Base-by-base conservation (phyloP, 2,797 vertebrate genomes). In the Danio tinwini region DNA sequence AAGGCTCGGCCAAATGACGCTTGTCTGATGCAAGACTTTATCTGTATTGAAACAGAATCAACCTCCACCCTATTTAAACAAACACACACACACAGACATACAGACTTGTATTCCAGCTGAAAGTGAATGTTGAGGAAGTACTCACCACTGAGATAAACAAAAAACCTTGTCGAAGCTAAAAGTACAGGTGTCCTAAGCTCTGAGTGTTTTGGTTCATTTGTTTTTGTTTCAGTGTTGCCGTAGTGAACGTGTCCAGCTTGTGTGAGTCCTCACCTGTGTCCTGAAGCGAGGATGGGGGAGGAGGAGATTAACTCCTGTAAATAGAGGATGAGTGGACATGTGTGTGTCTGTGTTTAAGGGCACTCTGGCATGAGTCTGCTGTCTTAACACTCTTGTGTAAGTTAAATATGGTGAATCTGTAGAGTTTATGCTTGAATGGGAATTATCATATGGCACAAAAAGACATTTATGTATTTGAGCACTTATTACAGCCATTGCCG, bases 11-110 rank as follows among this genome's bases (percentile, higher is more conserved):
- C 90, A 87, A 89, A 89, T 90, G 91, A 87, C 65, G 81, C 68
- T 82, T 87, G 89, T 91, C 92, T 94, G 94, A 94, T 74, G 93
- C 93, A 94, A 95, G 83, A 93, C 83, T 85, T 62, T 68, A 81
- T 76, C 78, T 76, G 67, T 83, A 90, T 92, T 93, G 90, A 90
- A 89, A 88, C 86, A 85, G 86, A 83, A 85, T 83, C 78, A 78
- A 85, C 84, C 81, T 84, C 40, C 59, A 64, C 71, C 79, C 49
- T 44, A 14, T 13, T 63, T 5, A 68, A 82, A 72, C 61, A 58
- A 55, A 69, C 9, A 39, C 44, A 75, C n/a, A 72, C 39, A 72
- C 61, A 58, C 55, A 69, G 9, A 39, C 44, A 75, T n/a, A 72
- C 39, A 6, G 29, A 4, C 76, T 90, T 90, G 91, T 76, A 93